Base-by-base conservation (phyloP, 2,797 vertebrate genomes). In the Microctenopoma stevenorrisi region DNA sequence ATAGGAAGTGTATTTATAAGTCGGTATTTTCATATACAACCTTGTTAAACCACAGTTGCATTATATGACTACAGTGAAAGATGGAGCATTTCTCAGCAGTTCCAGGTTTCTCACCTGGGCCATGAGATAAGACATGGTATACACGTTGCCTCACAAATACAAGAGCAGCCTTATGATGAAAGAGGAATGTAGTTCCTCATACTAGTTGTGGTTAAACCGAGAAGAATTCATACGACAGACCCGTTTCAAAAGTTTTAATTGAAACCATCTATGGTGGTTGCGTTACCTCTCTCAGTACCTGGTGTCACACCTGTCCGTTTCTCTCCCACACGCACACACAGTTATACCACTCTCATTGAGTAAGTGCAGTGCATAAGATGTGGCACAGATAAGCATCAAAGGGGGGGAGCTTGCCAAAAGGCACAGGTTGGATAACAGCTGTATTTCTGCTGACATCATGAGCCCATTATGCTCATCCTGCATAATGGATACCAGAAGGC, bases 401-500 rank as follows among this genome's bases (percentile, higher is more conserved):
- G 42, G 22, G 30, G 22, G 14, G 12, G 7, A 51, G 5, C 6
- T 1, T 22, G 25, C 2, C 26, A 47, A 51, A 48, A 49, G 50
- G 18, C 61, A 57, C 42, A 28, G 46, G n/a, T 53, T 69, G 61
- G 63, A 33, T 49, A 46, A 55, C 56, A 72, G 53, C 47, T 65
- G 51, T 15, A 44, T 55, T 58, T 63, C 26, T 48, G 51, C 25
- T 68, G 50, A 78, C 44, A 72, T 60, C 46, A 51, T 46, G 42
- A 65, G 60, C 50, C 26, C 22, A 52, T 68, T 63, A 64, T 14
- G 25, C 44, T 63, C 76, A 33, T 70, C 48, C 59, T 52, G 33
- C 44, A 51, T 53, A 62, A 33, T n/a, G 30, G 68, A 58, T 33
- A 64, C 67, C 85, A 90, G 72, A 85, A 22, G 68, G 87, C 70